A percentile compares a stretch with the other conserved stretches of the same genome.
Evolutionary conservation across 2,797 vertebrate species (phyloP).

Genomic region (Dermochelys coriacea): DNA sequence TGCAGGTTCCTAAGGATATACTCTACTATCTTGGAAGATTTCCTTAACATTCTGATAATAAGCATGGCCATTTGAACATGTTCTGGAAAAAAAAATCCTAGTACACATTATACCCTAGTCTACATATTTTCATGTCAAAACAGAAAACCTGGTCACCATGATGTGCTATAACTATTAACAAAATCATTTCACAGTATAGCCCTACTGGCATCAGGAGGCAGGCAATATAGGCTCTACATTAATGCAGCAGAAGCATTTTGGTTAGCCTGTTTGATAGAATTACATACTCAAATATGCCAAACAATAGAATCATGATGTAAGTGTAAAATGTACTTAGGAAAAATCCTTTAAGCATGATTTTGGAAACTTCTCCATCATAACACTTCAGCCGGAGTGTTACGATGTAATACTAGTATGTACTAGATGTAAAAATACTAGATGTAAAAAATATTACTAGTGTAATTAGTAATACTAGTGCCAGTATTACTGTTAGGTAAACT

Average conservation of each 20-base stretch:
- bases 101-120: background rate
- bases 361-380: accelerated
- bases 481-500: background rate
- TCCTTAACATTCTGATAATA: background rate
- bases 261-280: background rate
- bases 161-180: background rate
- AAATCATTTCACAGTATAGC: background rate
- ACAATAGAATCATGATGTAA: background rate
- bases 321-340: background rate
- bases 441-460: too few relatives aligned
- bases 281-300: background rate
- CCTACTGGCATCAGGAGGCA: constrained; percentile 68
- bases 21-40: background rate
- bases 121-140: background rate
- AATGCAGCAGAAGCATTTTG: background rate
- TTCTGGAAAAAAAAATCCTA: background rate
- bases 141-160: background rate
- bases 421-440: too few relatives aligned
- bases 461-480: too few relatives aligned
- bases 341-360: background rate
- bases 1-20: background rate
- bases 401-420: too few relatives aligned
- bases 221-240: constrained; percentile 44
- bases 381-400: background rate
- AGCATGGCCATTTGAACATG: background rate